Percentiles rank a stretch among this genome's conserved stretches.
Conservation (phyloP, 2,113 vertebrate species). For the Carassius carassius region DNA sequence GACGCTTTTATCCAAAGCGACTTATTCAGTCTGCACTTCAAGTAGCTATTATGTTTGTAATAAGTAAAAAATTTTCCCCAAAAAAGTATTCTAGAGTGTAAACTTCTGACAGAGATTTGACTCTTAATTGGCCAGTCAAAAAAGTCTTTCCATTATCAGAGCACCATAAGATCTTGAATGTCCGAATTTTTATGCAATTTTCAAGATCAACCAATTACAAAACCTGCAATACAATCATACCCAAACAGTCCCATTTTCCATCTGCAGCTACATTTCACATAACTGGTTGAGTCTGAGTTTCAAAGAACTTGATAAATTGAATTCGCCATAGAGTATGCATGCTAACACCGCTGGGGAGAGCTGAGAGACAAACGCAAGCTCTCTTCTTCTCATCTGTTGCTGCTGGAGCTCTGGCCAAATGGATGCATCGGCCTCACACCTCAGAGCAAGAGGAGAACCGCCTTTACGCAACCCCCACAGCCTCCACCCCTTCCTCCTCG, state of each 20-base stretch:
- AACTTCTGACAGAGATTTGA: neutral
- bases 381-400: conserved; percentile 32
- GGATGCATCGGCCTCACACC: conserved; percentile 36
- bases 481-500: conserved; percentile 48
- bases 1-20: no score
- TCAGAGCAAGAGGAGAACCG: conserved; percentile 29
- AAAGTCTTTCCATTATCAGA: neutral
- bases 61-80: neutral
- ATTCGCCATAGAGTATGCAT: no score
- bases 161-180: neutral
- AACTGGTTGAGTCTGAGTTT: neutral
- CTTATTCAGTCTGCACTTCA: neutral
- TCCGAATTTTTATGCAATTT: neutral
- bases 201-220: neutral
- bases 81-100: neutral
- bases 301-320: neutral
- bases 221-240: neutral
- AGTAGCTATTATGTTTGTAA: neutral
- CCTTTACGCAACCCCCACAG: conserved; percentile 49
- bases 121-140: neutral
- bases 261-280: neutral
- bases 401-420: conserved; percentile 35
- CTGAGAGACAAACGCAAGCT: neutral
- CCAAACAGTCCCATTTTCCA: neutral
- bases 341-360: neutral